phyloP scores from a whole-genome alignment of 2,113 vertebrate species.

The Psittacara wagleri region DNA sequence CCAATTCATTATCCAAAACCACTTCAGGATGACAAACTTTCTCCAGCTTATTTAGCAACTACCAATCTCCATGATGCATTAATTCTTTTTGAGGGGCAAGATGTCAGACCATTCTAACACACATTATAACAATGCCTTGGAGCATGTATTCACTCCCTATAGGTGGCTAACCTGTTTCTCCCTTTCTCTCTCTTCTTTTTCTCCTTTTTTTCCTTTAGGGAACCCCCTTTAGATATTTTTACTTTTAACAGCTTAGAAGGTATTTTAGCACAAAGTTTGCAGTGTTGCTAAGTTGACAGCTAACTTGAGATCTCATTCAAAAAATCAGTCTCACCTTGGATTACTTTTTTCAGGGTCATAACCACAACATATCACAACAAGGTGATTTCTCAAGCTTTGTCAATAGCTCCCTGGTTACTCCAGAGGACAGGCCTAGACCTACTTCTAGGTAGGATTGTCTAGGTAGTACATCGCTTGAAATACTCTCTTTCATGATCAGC shows the following conservation, averaged over 20 bases:
- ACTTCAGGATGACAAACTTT: not conserved
- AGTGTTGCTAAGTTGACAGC: not conserved
- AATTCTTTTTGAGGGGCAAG: not conserved
- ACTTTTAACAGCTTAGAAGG: not conserved
- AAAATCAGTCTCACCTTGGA: not conserved
- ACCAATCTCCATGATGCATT: not conserved
- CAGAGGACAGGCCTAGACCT: not conserved
- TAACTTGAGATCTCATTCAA: not conserved
- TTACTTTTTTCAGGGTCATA: not conserved
- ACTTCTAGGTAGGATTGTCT: not conserved
- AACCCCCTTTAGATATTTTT: not conserved
- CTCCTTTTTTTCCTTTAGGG: too few relatives aligned
- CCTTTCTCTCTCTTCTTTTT: not conserved
- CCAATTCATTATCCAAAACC: slow-evolving; percentile 15
- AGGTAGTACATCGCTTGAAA: not conserved
- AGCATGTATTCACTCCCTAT: not conserved
- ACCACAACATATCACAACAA: not conserved
- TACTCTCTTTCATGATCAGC: not conserved
- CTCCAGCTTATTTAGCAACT: not conserved
- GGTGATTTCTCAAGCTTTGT: not conserved
- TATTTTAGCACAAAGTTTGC: not conserved
- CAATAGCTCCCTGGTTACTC: not conserved
- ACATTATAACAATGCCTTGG: not conserved
- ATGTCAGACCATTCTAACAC: not conserved
- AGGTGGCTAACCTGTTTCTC: not conserved